phyloP scores from a whole-genome alignment of 2,888 invertebrate genomes.

The Smittia aterrima region DNA sequence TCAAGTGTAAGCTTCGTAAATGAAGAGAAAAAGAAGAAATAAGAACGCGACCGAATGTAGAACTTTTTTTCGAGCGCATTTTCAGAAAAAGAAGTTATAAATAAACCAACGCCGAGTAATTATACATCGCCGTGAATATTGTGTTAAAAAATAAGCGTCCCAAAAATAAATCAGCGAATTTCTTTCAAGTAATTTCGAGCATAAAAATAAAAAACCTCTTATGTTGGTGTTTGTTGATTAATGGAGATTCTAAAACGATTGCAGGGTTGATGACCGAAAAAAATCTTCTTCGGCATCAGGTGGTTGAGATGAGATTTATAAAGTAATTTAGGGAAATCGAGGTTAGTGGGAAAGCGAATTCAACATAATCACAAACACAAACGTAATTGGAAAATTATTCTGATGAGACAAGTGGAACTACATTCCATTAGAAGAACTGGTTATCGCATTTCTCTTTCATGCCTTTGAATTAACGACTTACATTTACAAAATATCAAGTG shows the following conservation, averaged over 20 bases:
- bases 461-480: not conserved
- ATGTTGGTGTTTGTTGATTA: not conserved
- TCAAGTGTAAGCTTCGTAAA: too few relatives aligned
- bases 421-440: slow-evolving; percentile 1
- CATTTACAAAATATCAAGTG: not conserved
- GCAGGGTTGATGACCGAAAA: not conserved
- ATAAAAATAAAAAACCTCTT: slow-evolving; percentile 9
- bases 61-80: not conserved
- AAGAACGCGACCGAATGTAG: not conserved
- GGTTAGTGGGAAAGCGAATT: not conserved
- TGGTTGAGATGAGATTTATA: not conserved
- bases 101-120: slow-evolving; percentile 13
- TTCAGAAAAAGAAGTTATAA: not conserved
- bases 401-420: slow-evolving; percentile 14
- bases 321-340: not conserved
- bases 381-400: not conserved
- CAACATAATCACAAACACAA: not conserved
- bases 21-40: too few relatives aligned
- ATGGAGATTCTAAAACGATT: not conserved
- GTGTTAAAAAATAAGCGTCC: too few relatives aligned
- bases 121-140: slow-evolving; percentile 13
- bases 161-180: not conserved
- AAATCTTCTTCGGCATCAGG: not conserved
- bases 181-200: slow-evolving; percentile 26
- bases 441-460: slow-evolving; percentile 18